Base-by-base conservation (phyloP, 2,888 invertebrate species). In the Caenorhabditis angaria region DNA sequence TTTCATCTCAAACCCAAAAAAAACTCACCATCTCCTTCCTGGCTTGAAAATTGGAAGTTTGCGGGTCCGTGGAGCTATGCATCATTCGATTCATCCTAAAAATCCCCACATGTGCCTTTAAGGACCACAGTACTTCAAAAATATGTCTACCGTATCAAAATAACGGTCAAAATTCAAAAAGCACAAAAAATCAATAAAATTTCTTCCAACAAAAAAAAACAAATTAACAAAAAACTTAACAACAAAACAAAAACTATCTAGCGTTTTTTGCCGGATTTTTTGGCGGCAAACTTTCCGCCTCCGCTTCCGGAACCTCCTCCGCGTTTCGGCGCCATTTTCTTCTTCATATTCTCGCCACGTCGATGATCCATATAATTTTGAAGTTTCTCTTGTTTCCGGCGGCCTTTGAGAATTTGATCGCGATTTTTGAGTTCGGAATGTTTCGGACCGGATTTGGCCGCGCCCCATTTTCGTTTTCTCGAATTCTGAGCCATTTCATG, bases 341-440 rank as follows among this genome's bases (percentile, higher is more conserved):
- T 78, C 57, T 81, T 81, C 55, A 76, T 24, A 63, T 82, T 82
- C 62, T 84, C 78, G 32, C 70, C 66, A 50, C 72, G 61, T 32
- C 75, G 60, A 54, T 72, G 73, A 57, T 76, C 70, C 76, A 86
- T 85, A 68, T 82, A 87, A 50, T 78, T 73, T 28, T 82, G 78
- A 18, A 83, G 77, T 28, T 77, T 69, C 51, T 77, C 78, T 66
- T 80, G 80, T 65, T 78, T 77, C 41, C 70, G 70, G 18, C 86
- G 76, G 28, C 70, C 75, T 65, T 70, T 61, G 12, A 70, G 56
- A 59, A 78, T 78, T 63, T 78, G 77, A 25, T 71, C 75, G 58
- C 59, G 65, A 47, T 70, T 77, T 64, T 76, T 80, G 35, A 80
- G 29, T 27, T 80, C 80, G 54, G 76, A 76, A 32, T 73, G 74